A percentile compares a stretch with the other conserved stretches of the same genome.
phyloP scores from a whole-genome alignment of 2,888 invertebrate genomes.

The Yponomeuta evonymella region DNA sequence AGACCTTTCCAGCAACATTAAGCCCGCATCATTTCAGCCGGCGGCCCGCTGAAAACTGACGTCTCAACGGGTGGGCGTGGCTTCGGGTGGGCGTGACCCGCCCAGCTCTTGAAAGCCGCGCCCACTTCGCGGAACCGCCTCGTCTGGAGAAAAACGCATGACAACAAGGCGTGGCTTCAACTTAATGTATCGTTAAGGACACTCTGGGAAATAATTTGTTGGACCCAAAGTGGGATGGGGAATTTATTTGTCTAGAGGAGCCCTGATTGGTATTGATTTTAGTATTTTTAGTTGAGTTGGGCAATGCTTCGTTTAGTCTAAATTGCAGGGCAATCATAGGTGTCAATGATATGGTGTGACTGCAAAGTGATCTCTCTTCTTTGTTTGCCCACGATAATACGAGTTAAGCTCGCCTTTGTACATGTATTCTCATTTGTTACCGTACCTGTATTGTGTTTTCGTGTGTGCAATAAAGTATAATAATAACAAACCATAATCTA shows the following conservation, averaged over 20 bases:
- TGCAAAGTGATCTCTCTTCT: too few relatives aligned
- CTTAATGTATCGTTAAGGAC: conserved; percentile 68
- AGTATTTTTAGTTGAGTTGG: conserved; percentile 9
- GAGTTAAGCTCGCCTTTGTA: too few relatives aligned
- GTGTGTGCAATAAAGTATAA: too few relatives aligned
- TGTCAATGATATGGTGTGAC: too few relatives aligned
- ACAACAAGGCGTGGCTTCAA: conserved; percentile 58
- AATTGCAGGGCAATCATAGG: too few relatives aligned
- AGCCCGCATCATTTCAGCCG: conserved; percentile 49
- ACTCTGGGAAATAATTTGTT: conserved; percentile 75
- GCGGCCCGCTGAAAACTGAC: conserved; percentile 61
- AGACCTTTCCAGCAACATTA: conserved; percentile 19
- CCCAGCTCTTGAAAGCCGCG: conserved; percentile 39
- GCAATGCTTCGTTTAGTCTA: neutral
- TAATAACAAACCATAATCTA: too few relatives aligned
- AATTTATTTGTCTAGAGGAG: conserved; percentile 42
- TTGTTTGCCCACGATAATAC: too few relatives aligned
- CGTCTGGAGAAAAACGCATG: conserved; percentile 50
- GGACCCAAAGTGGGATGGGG: conserved; percentile 59
- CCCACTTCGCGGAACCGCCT: conserved; percentile 48
- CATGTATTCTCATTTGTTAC: too few relatives aligned
- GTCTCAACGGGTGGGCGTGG: conserved; percentile 59
- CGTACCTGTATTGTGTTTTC: too few relatives aligned
- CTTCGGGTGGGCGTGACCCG: conserved; percentile 46
- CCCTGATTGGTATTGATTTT: conserved; percentile 17